These are phyloP conservation scores for Mugil cephalus DNA, from an alignment of 2,113 vertebrate genomes.

Conservation along the genomic window DNA sequence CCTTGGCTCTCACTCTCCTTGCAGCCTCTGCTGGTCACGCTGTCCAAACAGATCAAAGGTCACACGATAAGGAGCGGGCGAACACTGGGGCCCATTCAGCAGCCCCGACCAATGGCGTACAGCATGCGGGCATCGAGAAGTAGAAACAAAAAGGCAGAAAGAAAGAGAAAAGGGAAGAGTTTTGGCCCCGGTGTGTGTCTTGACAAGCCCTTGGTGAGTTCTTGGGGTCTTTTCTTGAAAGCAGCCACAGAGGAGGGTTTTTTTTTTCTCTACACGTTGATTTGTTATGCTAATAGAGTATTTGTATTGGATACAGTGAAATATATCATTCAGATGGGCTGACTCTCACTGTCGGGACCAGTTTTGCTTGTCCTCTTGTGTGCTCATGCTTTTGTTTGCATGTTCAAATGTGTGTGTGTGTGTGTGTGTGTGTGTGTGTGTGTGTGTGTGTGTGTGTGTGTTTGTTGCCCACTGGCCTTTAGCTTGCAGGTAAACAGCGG, in stretches of 20 bases:
- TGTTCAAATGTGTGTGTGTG: constrained; percentile 26
- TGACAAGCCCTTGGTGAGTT: constrained; percentile 53
- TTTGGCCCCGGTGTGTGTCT: constrained; percentile 36
- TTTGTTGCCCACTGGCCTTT: constrained; percentile 31
- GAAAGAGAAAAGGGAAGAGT: constrained; percentile 35
- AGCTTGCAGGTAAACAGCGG: constrained; percentile 62
- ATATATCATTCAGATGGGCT: constrained; percentile 14
- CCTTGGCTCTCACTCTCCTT: constrained; percentile 33
- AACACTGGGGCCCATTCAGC: constrained; percentile 77
- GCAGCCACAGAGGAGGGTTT: constrained; percentile 23
- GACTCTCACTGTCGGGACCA: not conserved
- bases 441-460: constrained; percentile 21
- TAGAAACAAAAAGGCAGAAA: constrained; percentile 29
- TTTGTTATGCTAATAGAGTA: constrained; percentile 48
- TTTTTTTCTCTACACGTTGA: constrained; percentile 32
- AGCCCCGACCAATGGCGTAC: constrained; percentile 35
- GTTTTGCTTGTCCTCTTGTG: not conserved
- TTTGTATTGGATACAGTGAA: constrained; percentile 30
- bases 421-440: constrained; percentile 34
- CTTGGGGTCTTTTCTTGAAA: constrained; percentile 38
- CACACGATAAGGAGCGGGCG: constrained; percentile 76
- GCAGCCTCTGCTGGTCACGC: constrained; percentile 69
- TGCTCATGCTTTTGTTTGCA: constrained; percentile 5
- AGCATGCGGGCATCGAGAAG: constrained; percentile 68
- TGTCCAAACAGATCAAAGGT: constrained; percentile 85